A percentile compares a stretch with the other conserved stretches of the same genome.
phyloP scores from a whole-genome alignment of 2,888 invertebrate species.

The Rhimphoctona megacephalus region DNA sequence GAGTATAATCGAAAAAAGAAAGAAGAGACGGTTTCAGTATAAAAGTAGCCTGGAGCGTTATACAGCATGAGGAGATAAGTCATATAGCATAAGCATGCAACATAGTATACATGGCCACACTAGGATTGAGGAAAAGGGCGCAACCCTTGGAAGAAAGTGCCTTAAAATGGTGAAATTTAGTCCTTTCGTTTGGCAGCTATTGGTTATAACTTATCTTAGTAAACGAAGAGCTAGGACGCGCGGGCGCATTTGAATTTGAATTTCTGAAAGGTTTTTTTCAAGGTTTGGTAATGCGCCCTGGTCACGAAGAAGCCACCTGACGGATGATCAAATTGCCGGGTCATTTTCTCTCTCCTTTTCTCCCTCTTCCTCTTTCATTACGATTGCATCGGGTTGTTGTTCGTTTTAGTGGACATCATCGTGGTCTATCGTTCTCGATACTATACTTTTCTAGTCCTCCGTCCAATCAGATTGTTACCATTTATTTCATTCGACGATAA shows the following conservation, averaged over 20 bases:
- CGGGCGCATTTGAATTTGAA: constrained; percentile 82
- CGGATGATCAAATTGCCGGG: constrained; percentile 81
- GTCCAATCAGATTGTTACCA: background rate
- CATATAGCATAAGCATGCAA: constrained; percentile 30
- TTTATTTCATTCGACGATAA: constrained; percentile 26
- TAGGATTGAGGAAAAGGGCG: constrained; percentile 4
- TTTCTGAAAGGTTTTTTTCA: constrained; percentile 74
- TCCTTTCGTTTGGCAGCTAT: constrained; percentile 3
- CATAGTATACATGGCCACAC: constrained; percentile 48
- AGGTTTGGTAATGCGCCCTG: constrained; percentile 78
- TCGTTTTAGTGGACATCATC: background rate
- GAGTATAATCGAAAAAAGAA: constrained; percentile 81
- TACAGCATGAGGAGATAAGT: constrained; percentile 32
- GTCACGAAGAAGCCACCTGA: constrained; percentile 84
- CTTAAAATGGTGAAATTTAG: background rate
- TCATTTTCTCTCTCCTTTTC: constrained; percentile 50
- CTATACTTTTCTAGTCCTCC: background rate
- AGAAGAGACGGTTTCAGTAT: constrained; percentile 78
- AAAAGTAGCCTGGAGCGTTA: constrained; percentile 80
- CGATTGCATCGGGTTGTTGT: constrained; percentile 5
- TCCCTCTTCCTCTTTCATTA: constrained; percentile 14
- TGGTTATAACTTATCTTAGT: constrained; percentile 16
- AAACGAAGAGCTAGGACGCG: constrained; percentile 51
- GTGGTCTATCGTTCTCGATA: constrained; percentile 2
- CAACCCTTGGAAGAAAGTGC: background rate